Percentiles rank a stretch among this genome's conserved stretches.
These are phyloP conservation scores for Pseudeuparius sepicola DNA, from an alignment of 2,888 invertebrate species.

Conservation along the genomic window DNA sequence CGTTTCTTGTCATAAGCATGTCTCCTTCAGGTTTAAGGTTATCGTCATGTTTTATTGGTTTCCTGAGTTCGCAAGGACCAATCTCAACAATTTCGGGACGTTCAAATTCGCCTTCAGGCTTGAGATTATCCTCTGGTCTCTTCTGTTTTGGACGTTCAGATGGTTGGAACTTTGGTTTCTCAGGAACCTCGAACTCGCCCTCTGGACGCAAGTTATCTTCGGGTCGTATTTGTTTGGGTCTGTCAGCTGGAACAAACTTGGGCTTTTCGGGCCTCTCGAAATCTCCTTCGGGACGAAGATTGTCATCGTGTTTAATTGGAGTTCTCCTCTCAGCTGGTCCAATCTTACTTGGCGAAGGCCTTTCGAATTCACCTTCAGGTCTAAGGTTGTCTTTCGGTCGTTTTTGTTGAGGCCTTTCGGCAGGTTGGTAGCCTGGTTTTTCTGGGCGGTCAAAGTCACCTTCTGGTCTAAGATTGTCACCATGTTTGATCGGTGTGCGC, in stretches of 20 bases:
- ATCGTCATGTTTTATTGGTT: slow-evolving; percentile 41
- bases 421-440: slow-evolving; percentile 36
- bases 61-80: slow-evolving; percentile 50
- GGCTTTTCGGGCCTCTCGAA: slow-evolving; percentile 35
- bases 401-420: slow-evolving; percentile 40
- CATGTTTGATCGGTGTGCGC: slow-evolving; percentile 45
- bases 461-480: slow-evolving; percentile 44
- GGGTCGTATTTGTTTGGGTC: slow-evolving; percentile 32
- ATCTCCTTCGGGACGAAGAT: slow-evolving; percentile 44
- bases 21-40: slow-evolving; percentile 48
- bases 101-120: slow-evolving; percentile 46
- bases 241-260: slow-evolving; percentile 29
- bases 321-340: slow-evolving; percentile 51
- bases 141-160: slow-evolving; percentile 45
- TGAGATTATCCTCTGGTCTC: slow-evolving; percentile 44
- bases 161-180: slow-evolving; percentile 37
- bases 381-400: slow-evolving; percentile 52
- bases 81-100: slow-evolving; percentile 36
- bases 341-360: slow-evolving; percentile 35
- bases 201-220: slow-evolving; percentile 40
- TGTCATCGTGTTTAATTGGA: slow-evolving; percentile 43
- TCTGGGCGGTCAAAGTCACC: slow-evolving; percentile 38
- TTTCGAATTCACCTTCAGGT: slow-evolving; percentile 51
- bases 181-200: slow-evolving; percentile 39
- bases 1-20: slow-evolving; percentile 42